Conservation (phyloP, 2,797 vertebrate genomes). For the Danionella dracula region DNA sequence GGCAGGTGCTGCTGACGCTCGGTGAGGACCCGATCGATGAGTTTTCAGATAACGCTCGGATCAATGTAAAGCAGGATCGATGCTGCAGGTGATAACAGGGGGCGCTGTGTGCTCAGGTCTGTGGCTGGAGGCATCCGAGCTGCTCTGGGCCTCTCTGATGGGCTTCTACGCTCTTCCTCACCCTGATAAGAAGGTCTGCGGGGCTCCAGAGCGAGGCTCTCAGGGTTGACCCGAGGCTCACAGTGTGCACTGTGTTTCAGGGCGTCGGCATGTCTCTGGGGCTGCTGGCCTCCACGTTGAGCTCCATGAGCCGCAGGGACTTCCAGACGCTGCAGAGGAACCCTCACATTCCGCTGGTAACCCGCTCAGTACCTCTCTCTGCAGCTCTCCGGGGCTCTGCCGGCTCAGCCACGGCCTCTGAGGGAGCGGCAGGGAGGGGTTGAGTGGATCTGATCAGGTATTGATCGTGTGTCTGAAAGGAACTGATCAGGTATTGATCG, state of each 20-base stretch:
- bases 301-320: conserved; percentile 88
- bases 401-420: too few species aligned
- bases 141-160: conserved; percentile 84
- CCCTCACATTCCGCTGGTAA: conserved; percentile 32
- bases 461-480: too few species aligned
- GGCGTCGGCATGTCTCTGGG: conserved; percentile 89
- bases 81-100: too few species aligned
- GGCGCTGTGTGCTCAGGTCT: conserved; percentile 69
- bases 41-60: too few species aligned
- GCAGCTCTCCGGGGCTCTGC: too few species aligned
- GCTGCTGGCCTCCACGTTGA: conserved; percentile 81
- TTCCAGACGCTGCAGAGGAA: conserved; percentile 55
- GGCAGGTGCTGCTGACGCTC: conserved; percentile 88
- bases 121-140: conserved; percentile 86
- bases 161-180: conserved; percentile 84
- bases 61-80: too few species aligned
- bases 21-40: conserved; percentile 61
- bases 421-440: too few species aligned
- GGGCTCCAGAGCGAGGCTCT: not conserved
- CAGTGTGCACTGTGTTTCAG: conserved; percentile 65
- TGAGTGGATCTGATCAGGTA: too few species aligned
- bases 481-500: too few species aligned
- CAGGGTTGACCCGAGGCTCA: too few species aligned
- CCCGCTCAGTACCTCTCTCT: too few species aligned
- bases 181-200: conserved; percentile 88